A percentile compares a stretch with the other conserved stretches of the same genome.
phyloP scores from a whole-genome alignment of 2,113 vertebrate species.

The Pandion haliaetus region DNA sequence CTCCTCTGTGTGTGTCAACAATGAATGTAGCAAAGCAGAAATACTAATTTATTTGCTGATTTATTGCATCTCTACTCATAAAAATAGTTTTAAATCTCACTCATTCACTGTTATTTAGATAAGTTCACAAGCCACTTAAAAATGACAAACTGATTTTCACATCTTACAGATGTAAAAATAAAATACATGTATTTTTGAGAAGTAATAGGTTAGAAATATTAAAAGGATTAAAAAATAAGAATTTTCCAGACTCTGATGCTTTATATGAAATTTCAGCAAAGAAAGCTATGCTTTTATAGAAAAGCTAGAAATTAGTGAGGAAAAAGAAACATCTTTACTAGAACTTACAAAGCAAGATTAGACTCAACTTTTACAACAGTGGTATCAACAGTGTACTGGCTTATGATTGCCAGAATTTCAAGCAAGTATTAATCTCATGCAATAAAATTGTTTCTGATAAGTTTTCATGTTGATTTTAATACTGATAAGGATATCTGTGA shows the following conservation, averaged over 20 bases:
- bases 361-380: not conserved
- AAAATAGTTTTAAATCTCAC: not conserved
- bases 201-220: not conserved
- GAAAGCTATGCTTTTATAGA: not conserved
- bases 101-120: not conserved
- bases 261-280: not conserved
- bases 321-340: not conserved
- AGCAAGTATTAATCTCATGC: not conserved
- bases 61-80: not conserved
- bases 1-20: not conserved
- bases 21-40: not conserved
- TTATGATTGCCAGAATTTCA: not conserved
- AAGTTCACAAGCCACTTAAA: not conserved
- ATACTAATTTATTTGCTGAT: not conserved
- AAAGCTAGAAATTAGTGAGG: not conserved
- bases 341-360: not conserved
- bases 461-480: conserved; percentile 62
- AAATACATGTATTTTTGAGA: not conserved
- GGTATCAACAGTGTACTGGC: not conserved
- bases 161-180: not conserved
- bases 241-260: not conserved
- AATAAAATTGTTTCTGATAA: conserved; percentile 53
- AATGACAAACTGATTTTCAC: not conserved
- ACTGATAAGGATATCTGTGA: conserved; percentile 77
- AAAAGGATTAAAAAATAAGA: not conserved